Base-by-base conservation (phyloP, 2,888 invertebrate genomes). In the Quadroppia sp. region DNA sequence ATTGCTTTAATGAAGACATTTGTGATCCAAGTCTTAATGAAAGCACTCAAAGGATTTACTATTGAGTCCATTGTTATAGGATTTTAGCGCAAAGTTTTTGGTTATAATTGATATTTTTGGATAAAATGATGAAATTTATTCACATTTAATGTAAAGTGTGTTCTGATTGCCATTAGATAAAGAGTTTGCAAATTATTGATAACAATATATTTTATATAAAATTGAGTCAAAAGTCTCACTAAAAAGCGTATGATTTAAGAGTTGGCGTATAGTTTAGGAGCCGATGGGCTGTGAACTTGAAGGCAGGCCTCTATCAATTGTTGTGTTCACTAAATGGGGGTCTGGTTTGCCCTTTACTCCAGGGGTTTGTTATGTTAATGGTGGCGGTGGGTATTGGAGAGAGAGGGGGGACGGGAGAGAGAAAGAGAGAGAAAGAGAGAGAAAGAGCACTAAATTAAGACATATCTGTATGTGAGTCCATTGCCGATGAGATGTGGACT, bases 281-380 rank as follows among this genome's bases (percentile, higher is more conserved):
- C 64, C 28, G 36, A 40, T 64, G 64, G 64, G 64, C 23, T 64
- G 40, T 64, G 40, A 40, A 40, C 64, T 36, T 15, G 36, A 64
- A 64, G 64, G 64, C 64, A 69, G 69, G 42, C 45, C 45, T 69
- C 69, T 69, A 45, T 69, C 69, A 69, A 69, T 69, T 69, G 69
- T 69, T 69, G 45, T 69, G 45, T 69, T 40, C 69, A 25, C 69
- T 69, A 69, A 69, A 69, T 69, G 25, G 69, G 69, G 69, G 69
- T 40, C 42, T 69, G 13, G 9, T 45, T 20, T 40, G 40, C 69
- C 69, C 45, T 45, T 42, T 69, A 69, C 69, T 69, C 28, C 69
- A 40, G 69, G 69, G 69, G 69, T 69, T 69, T 69, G 69, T 69
- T 69, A 69, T 69, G 69, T 69, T 69, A 69, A 69, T 69, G 69